A percentile compares a stretch with the other conserved stretches of the same genome.
phyloP scores from a whole-genome alignment of 2,113 vertebrate genomes.

The Galbula dea region DNA sequence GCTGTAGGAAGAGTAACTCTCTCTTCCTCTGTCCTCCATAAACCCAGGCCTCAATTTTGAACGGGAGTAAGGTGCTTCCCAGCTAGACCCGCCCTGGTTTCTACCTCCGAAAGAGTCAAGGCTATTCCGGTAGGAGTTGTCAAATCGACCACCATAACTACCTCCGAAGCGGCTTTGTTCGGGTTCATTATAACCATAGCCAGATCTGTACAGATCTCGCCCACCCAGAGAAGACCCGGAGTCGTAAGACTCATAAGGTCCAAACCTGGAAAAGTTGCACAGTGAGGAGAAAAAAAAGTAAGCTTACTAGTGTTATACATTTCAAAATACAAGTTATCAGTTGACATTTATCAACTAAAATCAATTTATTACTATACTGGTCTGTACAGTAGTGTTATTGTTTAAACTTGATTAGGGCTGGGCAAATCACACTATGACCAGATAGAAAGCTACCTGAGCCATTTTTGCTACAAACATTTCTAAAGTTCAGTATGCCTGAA shows the following conservation, averaged over 20 bases:
- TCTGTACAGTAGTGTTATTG: constrained; percentile 70
- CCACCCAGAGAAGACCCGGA: constrained; percentile 86
- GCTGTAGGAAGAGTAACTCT: constrained; percentile 87
- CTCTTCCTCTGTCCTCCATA: constrained; percentile 88
- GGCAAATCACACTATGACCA: constrained; percentile 74
- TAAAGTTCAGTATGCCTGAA: constrained; percentile 68
- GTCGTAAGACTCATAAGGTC: constrained; percentile 89
- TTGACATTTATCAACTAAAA: constrained; percentile 87
- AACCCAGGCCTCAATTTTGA: constrained; percentile 88
- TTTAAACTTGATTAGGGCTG: constrained; percentile 80
- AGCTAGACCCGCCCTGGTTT: constrained; percentile 87
- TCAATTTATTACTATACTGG: constrained; percentile 75
- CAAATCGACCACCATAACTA: constrained; percentile 88
- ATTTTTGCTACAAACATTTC: constrained; percentile 65
- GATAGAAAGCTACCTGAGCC: constrained; percentile 81
- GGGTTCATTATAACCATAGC: constrained; percentile 89
- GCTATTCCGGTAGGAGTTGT: constrained; percentile 85
- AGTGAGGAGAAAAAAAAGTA: constrained; percentile 87
- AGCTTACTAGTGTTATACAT: constrained; percentile 87
- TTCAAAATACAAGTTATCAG: constrained; percentile 83
- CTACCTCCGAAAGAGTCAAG: constrained; percentile 90
- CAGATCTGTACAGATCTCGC: constrained; percentile 88
- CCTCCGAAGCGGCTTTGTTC: constrained; percentile 88
- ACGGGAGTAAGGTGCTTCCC: constrained; percentile 84
- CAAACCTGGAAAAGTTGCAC: constrained; percentile 89